Percentiles rank a stretch among this genome's conserved stretches.
These are phyloP conservation scores for Allophyes oxyacanthae DNA, from an alignment of 2,888 invertebrate genomes.

Conservation along the genomic window DNA sequence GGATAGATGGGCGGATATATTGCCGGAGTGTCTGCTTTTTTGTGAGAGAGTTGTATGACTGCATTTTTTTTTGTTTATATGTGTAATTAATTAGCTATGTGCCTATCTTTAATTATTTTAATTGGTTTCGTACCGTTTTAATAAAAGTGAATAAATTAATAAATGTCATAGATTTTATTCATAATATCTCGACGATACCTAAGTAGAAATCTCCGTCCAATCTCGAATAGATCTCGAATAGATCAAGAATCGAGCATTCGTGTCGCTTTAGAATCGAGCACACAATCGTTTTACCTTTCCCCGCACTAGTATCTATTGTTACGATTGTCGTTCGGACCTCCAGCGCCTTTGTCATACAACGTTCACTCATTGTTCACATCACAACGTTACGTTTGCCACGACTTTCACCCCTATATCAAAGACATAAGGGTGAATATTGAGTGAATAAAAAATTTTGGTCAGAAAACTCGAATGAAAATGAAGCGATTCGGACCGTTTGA, in stretches of 20 bases:
- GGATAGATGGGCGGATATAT: too few species aligned
- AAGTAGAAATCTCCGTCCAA: constrained; percentile 8
- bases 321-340: constrained; percentile 57
- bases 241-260: constrained; percentile 36
- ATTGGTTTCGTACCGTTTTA: too few species aligned
- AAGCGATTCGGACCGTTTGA: constrained; percentile 73
- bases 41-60: too few species aligned
- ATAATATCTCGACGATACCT: too few species aligned
- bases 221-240: too few species aligned
- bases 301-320: constrained; percentile 54
- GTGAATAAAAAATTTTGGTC: constrained; percentile 16
- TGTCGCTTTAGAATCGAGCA: constrained; percentile 34
- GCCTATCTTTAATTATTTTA: too few species aligned
- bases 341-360: constrained; percentile 58
- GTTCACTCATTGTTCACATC: constrained; percentile 56
- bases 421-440: constrained; percentile 42
- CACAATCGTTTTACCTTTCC: constrained; percentile 37
- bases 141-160: too few species aligned
- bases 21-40: too few species aligned
- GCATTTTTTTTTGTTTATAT: too few species aligned
- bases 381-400: constrained; percentile 31
- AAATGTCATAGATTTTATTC: too few species aligned
- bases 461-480: constrained; percentile 71
- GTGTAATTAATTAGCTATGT: too few species aligned
- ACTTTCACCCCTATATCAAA: constrained; percentile 20